These are phyloP conservation scores for Cryptops parisi DNA, from an alignment of 2,888 invertebrate genomes.

Conservation along the genomic window DNA sequence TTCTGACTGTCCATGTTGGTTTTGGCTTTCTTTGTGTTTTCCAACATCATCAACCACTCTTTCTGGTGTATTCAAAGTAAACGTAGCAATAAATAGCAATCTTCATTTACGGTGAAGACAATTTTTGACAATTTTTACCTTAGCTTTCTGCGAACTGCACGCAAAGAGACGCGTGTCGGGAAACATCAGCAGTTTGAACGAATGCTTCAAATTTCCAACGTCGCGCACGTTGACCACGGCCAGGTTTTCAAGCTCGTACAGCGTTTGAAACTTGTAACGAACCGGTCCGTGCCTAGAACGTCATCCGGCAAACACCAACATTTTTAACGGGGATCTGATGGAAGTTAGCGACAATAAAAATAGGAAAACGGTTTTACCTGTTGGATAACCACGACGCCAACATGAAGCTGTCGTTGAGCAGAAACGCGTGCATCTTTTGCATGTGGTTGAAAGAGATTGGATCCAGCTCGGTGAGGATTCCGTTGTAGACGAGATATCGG, in stretches of 20 bases:
- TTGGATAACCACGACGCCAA: slow-evolving; percentile 66
- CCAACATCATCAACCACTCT: slow-evolving; percentile 88
- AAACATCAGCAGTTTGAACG: slow-evolving; percentile 85
- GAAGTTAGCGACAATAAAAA: slow-evolving; percentile 23
- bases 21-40: slow-evolving; percentile 71
- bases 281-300: slow-evolving; percentile 49
- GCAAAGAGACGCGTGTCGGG: slow-evolving; percentile 86
- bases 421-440: slow-evolving; percentile 77
- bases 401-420: slow-evolving; percentile 85
- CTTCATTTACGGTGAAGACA: too few relatives aligned
- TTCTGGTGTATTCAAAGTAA: too few relatives aligned
- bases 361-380: slow-evolving; percentile 29
- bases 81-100: too few relatives aligned
- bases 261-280: slow-evolving; percentile 65
- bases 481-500: slow-evolving; percentile 70
- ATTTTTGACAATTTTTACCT: slow-evolving; percentile 35
- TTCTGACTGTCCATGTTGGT: slow-evolving; percentile 17
- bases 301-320: slow-evolving; percentile 1
- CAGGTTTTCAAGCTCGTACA: slow-evolving; percentile 72
- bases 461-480: slow-evolving; percentile 79
- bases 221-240: slow-evolving; percentile 90
- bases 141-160: slow-evolving; percentile 60
- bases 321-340: neutral
- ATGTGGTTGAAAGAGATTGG: slow-evolving; percentile 70
- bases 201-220: slow-evolving; percentile 74